Evolutionary conservation across 1,140 invertebrate genomes (phyloP).

Genomic region (Drosophila sproati): DNA sequence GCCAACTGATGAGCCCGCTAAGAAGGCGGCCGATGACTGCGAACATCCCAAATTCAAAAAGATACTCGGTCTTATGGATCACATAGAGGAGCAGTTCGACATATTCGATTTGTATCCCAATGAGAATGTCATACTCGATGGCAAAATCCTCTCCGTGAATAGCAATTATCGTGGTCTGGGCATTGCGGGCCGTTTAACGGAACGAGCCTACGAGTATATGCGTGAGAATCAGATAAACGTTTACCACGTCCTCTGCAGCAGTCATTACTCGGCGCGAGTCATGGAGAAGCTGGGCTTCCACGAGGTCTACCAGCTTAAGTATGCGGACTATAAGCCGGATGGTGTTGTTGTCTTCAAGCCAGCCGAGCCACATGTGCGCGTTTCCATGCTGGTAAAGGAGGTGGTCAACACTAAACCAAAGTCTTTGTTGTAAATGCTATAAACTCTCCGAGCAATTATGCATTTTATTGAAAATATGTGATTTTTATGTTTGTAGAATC

Average conservation of each 20-base stretch:
- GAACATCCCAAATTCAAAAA: conserved; percentile 87
- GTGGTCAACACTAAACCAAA: conserved; percentile 38
- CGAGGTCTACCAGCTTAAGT: conserved; percentile 87
- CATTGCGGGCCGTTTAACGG: conserved; percentile 87
- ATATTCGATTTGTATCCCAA: conserved; percentile 86
- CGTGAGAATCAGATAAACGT: conserved; percentile 67
- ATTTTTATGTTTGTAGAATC: conserved; percentile 76
- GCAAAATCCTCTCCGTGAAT: conserved; percentile 88
- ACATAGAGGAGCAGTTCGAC: conserved; percentile 86
- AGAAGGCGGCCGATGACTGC: conserved; percentile 81
- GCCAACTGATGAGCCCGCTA: conserved; percentile 30
- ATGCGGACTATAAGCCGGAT: conserved; percentile 87
- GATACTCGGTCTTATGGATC: conserved; percentile 86
- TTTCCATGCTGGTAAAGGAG: conserved; percentile 86
- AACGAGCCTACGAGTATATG: conserved; percentile 85
- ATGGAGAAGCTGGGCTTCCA: conserved; percentile 89
- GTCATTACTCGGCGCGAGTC: conserved; percentile 89
- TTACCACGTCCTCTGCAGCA: conserved; percentile 87
- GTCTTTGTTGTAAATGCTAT: conserved; percentile 27
- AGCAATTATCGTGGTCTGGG: conserved; percentile 87
- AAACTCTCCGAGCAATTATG: conserved; percentile 4
- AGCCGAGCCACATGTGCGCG: conserved; percentile 86
- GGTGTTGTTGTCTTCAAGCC: conserved; percentile 87
- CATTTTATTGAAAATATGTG: conserved; percentile 68
- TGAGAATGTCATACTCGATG: conserved; percentile 86